Conservation (phyloP, 2,113 vertebrate genomes). For the Pithys albifrons region DNA sequence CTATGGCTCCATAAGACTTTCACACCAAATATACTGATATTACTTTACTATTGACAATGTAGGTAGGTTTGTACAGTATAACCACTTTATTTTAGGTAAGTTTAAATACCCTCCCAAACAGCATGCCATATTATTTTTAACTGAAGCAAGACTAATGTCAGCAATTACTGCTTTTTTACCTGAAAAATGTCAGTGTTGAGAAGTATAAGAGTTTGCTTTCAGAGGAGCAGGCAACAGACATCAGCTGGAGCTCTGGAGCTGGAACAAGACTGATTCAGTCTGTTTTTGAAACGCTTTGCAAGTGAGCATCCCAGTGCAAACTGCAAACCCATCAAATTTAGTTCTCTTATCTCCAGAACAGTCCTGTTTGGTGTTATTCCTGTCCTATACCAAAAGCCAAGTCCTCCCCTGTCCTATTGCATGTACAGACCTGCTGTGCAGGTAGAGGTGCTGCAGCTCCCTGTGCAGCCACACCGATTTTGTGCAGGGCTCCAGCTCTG, state of each 20-base stretch:
- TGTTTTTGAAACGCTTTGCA: neutral
- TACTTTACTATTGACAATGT: no score
- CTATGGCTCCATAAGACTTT: neutral
- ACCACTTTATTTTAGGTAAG: neutral
- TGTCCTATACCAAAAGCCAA: neutral
- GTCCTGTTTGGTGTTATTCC: neutral
- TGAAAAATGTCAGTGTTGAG: neutral
- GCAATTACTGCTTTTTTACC: neutral
- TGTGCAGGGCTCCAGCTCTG: neutral
- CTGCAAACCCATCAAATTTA: neutral
- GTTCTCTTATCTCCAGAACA: neutral
- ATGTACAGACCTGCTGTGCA: rapidly evolving
- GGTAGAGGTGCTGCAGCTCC: neutral
- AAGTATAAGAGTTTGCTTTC: neutral
- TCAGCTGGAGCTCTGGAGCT: neutral
- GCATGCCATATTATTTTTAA: neutral
- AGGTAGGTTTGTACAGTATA: neutral
- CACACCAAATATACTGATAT: no score
- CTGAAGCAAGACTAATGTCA: neutral
- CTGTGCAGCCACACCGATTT: rapidly evolving
- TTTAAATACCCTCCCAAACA: neutral
- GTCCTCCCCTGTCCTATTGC: neutral
- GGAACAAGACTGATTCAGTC: neutral
- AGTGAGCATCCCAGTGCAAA: neutral
- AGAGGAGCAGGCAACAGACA: neutral